Evolutionary conservation across 2,113 vertebrate species (phyloP).

Genomic region (Hydrochoerus hydrochaeris): DNA sequence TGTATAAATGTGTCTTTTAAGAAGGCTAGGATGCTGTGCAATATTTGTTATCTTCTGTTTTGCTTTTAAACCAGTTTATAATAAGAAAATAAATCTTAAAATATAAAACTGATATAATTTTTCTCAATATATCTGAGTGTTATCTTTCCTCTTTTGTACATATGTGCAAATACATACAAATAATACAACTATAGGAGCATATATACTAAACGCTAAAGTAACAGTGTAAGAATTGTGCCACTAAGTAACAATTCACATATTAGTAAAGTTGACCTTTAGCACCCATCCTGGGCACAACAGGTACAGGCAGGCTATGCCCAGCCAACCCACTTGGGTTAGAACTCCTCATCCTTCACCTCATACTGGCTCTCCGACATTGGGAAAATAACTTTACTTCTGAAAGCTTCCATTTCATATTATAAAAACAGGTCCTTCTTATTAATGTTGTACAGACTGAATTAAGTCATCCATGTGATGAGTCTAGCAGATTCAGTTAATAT

Average conservation of each 20-base stretch:
- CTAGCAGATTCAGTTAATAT: background rate
- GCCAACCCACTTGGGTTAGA: background rate
- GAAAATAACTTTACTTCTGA: slow-evolving; percentile 18
- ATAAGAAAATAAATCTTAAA: background rate
- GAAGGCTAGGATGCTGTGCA: background rate
- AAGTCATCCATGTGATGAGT: background rate
- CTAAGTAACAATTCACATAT: background rate
- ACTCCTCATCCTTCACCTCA: background rate
- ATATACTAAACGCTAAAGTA: background rate
- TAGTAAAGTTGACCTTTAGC: background rate
- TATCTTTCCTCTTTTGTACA: background rate
- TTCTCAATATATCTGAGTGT: background rate
- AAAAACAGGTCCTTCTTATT: background rate
- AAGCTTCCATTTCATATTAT: background rate
- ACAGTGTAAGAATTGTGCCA: background rate
- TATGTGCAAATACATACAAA: background rate
- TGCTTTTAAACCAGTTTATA: background rate
- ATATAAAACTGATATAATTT: background rate
- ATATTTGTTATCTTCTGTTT: background rate
- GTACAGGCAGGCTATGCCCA: background rate
- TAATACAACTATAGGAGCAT: background rate
- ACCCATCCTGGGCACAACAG: background rate
- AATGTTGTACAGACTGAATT: background rate
- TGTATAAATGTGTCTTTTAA: background rate
- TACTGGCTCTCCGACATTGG: background rate